Evolutionary conservation across 2,888 invertebrate species (phyloP), one percentile per base, ranked within the genome.

Genomic region (Antheraea assamensis): DNA sequence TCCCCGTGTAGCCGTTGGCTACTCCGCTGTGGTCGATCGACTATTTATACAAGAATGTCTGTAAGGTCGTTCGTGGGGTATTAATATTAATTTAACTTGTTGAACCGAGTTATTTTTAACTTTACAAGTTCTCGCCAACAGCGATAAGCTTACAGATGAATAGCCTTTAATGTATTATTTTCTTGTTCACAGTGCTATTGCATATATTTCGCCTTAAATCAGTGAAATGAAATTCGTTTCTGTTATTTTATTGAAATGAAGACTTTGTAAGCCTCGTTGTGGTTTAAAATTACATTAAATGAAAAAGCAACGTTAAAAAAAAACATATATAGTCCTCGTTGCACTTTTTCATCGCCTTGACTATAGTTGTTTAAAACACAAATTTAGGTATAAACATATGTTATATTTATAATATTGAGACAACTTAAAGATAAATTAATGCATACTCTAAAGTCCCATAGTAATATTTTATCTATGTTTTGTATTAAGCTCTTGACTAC

Each of bases 1-100:
- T 78, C 76, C 80, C 79, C 24, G 19, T 68, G 81, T 82, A 81
- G 81, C 82, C 80, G 78, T 82, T 76, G 77, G 84, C 80, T 24
- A 35, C 42, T 52, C 49, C 71, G 8, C 24, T 30, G 71, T 66
- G 47, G 58, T 70, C 47, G 27, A 31, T 70, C 47, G 27, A 31
- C 61, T 71, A 71, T 66, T 73, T 75, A 76, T 75, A 55, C 27
- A 71, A 31, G 31, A 31, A 55, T 31, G 47, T 64, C 7, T 68
- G 35, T 68, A 68, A 68, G 68, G 68, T 35, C 35, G 68, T 35
- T 35, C 35, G 19, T n/a, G 17, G 24, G 31, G 35, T 35, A n/a
- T 35, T 30, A 66, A 31, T 19, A 66, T 31, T 68, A 68, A 68
- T 35, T 68, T 35, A 68, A 68, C 15, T n/a, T 31, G 8, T 35